Evolutionary conservation across 2,797 vertebrate species (phyloP).

Genomic region (Peromyscus aztecus): DNA sequence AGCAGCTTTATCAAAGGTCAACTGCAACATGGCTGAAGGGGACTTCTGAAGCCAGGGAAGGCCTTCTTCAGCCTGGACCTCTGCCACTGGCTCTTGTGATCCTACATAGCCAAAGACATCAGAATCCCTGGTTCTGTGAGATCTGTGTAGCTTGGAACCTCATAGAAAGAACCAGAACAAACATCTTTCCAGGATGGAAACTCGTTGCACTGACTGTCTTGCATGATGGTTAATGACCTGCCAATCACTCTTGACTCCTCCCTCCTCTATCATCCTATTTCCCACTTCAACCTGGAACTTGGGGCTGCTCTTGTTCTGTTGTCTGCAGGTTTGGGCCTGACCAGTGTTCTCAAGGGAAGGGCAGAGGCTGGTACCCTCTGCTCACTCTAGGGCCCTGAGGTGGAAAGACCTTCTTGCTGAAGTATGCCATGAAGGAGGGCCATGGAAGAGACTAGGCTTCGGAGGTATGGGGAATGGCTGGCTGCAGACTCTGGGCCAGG

Average conservation of each 20-base stretch:
- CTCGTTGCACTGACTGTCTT: background rate
- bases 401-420: background rate
- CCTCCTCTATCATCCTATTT: background rate
- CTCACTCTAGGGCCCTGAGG: background rate
- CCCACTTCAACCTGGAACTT: accelerated
- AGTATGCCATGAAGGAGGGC: background rate
- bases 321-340: accelerated
- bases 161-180: background rate
- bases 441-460: background rate
- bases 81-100: background rate
- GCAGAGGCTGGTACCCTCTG: background rate
- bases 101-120: background rate
- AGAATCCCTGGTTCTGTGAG: background rate
- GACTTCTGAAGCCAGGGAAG: background rate
- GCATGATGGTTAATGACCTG: accelerated
- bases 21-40: accelerated
- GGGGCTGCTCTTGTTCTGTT: background rate
- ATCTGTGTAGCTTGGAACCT: background rate
- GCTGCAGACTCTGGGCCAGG: constrained; percentile 65
- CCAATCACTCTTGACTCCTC: background rate
- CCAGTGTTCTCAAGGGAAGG: accelerated
- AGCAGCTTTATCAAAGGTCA: accelerated
- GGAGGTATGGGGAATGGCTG: background rate
- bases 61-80: too few species aligned
- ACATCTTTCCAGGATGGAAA: too few species aligned